These are phyloP conservation scores for Anoplopoma fimbria DNA, from an alignment of 2,113 vertebrate genomes.

Conservation along the genomic window DNA sequence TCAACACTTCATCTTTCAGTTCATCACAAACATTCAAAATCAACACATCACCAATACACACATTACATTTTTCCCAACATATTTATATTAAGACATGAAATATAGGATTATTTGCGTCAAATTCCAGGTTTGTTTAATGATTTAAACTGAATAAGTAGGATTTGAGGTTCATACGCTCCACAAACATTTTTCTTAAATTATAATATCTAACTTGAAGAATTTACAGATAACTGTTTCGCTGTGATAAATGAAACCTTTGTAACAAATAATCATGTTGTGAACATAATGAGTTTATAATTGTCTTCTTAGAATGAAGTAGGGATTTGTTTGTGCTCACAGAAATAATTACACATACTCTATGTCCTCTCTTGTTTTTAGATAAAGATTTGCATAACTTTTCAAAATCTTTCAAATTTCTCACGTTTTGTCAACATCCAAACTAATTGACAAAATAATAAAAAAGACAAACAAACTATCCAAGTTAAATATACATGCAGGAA, in stretches of 20 bases:
- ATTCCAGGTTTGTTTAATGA: not conserved
- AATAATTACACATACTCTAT: not conserved
- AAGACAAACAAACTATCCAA: not conserved
- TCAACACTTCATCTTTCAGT: too few relatives aligned
- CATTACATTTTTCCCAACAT: not conserved
- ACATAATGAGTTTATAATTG: slow-evolving; percentile 35
- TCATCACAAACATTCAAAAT: too few relatives aligned
- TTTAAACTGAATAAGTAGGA: not conserved
- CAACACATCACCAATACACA: too few relatives aligned
- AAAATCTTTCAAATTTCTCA: not conserved
- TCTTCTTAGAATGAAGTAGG: slow-evolving; percentile 22
- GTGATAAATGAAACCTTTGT: slow-evolving; percentile 4
- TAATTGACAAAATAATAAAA: not conserved
- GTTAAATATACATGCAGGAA: not conserved
- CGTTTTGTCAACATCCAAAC: not conserved
- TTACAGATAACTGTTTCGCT: not conserved
- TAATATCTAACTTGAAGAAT: not conserved
- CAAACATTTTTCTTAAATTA: not conserved
- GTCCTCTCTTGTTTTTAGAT: not conserved
- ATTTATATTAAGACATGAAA: not conserved
- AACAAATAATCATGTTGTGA: not conserved
- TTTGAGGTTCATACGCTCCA: not conserved
- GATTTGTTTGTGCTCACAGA: slow-evolving; percentile 22
- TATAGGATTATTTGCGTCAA: not conserved
- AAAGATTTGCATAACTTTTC: not conserved